These are phyloP conservation scores for Lindbergichthys nudifrons DNA, from an alignment of 2,797 vertebrate genomes.

Conservation along the genomic window DNA sequence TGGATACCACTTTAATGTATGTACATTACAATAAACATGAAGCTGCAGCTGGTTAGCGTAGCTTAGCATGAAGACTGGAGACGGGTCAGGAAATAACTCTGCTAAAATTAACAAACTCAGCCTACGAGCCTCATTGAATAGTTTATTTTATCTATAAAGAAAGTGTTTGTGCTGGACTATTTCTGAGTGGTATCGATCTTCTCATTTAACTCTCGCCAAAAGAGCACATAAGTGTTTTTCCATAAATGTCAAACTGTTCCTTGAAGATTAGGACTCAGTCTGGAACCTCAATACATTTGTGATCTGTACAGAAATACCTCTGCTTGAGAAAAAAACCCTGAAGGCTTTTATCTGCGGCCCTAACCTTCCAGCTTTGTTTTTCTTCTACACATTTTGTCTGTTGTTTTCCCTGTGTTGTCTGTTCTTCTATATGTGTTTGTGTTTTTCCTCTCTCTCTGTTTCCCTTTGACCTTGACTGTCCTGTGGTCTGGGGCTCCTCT, in stretches of 20 bases:
- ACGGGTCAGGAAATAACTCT: neutral
- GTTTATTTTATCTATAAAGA: too few relatives aligned
- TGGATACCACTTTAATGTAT: neutral
- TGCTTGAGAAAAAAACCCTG: neutral
- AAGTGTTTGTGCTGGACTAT: neutral
- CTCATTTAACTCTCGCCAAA: neutral
- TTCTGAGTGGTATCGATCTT: neutral
- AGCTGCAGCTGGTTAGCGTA: neutral
- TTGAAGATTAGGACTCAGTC: neutral
- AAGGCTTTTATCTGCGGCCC: constrained; percentile 34
- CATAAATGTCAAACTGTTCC: neutral
- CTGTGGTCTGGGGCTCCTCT: constrained; percentile 71
- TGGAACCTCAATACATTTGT: neutral
- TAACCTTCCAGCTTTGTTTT: constrained; percentile 17
- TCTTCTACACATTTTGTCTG: constrained; percentile 29
- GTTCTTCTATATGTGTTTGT: constrained; percentile 56
- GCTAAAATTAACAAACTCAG: neutral
- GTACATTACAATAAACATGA: neutral
- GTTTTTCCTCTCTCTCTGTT: constrained; percentile 50
- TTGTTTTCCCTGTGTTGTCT: constrained; percentile 49
- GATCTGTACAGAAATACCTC: neutral
- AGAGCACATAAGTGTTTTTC: neutral
- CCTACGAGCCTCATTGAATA: neutral
- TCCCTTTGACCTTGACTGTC: constrained; percentile 64
- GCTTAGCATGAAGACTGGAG: neutral